Conservation (phyloP, 2,113 vertebrate species). For the Nyctibius bracteatus region DNA sequence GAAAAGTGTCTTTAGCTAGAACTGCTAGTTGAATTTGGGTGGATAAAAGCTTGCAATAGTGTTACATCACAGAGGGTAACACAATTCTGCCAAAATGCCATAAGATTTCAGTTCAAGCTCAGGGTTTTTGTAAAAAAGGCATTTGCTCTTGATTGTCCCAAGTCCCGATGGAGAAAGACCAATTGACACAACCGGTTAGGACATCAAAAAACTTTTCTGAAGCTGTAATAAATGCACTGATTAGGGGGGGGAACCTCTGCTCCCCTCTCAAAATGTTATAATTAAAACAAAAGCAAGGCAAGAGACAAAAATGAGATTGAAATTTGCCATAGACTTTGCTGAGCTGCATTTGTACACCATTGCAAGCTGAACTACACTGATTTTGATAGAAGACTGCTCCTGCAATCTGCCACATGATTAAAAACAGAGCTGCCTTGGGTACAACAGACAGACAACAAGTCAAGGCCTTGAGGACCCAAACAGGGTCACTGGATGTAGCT, state of each 20-base stretch:
- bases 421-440: neutral
- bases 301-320: neutral
- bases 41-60: neutral
- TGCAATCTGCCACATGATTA: neutral
- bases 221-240: neutral
- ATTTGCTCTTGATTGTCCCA: neutral
- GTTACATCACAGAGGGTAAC: neutral
- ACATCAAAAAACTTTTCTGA: neutral
- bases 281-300: neutral
- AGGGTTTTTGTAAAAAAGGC: neutral
- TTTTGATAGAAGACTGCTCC: neutral
- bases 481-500: neutral
- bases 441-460: neutral
- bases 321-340: neutral
- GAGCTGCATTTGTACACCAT: neutral
- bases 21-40: neutral
- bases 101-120: neutral
- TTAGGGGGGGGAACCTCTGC: neutral
- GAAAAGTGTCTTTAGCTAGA: neutral
- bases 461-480: neutral
- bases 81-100: neutral
- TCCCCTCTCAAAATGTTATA: neutral
- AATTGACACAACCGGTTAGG: neutral
- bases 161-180: neutral
- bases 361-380: accelerated